These are phyloP conservation scores for Thrips palmi DNA, from an alignment of 1,140 invertebrate species.

Conservation along the genomic window DNA sequence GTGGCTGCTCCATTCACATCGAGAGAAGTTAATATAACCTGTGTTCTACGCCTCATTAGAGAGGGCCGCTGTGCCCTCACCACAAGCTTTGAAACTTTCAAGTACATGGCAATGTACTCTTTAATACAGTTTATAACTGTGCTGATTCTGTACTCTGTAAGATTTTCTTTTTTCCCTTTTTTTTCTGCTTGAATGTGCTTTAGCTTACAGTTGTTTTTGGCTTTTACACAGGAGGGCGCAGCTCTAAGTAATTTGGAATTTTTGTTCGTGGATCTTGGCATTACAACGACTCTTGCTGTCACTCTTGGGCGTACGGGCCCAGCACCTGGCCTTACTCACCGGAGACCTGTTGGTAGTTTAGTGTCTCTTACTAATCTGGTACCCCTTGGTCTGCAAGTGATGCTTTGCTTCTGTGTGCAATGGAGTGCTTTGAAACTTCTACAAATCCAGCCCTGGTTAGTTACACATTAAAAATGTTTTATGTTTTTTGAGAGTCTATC, in stretches of 20 bases:
- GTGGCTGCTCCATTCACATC: slow-evolving; percentile 93
- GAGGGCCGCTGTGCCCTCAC: slow-evolving; percentile 81
- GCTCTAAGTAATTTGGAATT: slow-evolving; percentile 60
- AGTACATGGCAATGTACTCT: slow-evolving; percentile 91
- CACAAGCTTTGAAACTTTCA: slow-evolving; percentile 89
- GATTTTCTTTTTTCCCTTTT: slow-evolving; percentile 2
- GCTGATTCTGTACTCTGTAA: slow-evolving; percentile 69
- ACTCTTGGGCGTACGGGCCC: slow-evolving; percentile 45
- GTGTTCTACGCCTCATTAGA: slow-evolving; percentile 59
- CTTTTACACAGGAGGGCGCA: slow-evolving; percentile 13
- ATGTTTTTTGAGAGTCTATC: no score
- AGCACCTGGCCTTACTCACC: slow-evolving; percentile 15
- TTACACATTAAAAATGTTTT: no score
- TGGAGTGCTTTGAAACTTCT: slow-evolving; percentile 26
- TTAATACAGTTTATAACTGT: slow-evolving; percentile 90
- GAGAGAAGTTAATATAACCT: slow-evolving; percentile 67
- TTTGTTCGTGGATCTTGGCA: slow-evolving; percentile 65
- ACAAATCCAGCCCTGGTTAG: slow-evolving; percentile 28
- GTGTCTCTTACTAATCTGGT: slow-evolving; percentile 29
- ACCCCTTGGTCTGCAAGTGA: slow-evolving; percentile 35
- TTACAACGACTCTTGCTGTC: slow-evolving; percentile 58
- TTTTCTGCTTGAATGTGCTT: neutral
- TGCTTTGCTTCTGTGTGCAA: slow-evolving; percentile 27
- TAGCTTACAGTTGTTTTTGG: neutral
- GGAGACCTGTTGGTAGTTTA: slow-evolving; percentile 21